Base-by-base conservation (phyloP, 2,888 invertebrate species). In the Sthenelais limicola region DNA sequence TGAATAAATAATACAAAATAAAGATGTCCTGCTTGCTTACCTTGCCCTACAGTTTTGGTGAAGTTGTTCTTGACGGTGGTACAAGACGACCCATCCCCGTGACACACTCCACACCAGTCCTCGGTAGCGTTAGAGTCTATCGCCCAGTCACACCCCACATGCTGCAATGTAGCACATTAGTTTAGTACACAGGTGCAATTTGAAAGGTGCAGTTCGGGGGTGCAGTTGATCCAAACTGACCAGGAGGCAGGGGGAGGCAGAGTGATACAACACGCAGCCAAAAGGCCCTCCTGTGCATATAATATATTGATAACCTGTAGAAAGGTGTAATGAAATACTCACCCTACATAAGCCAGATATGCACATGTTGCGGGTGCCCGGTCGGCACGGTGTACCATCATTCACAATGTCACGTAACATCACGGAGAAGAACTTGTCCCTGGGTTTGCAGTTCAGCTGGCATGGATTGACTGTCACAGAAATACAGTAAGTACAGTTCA, bases 81-180 rank as follows among this genome's bases (percentile, higher is more conserved):
- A 86, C 96, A 96, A 74, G 92, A 92, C 21, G 92, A 92, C 12
- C 94, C 94, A 84, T 93, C 92, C 4, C 96, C 96, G 80, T 93
- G 93, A 84, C 96, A 96, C 68, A 94, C 90, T 5, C 96, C 95
- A 85, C 96, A 96, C 58, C 92, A 91, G 88, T 96, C 96, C 83
- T 94, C 94, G 80, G 92, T 91, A 35, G 92, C 91, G 69, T 91
- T 91, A 0, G 95, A 95, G 83, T 93, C 93, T 62, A 96, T 92
- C 70, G 91, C 89, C 94, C 95, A 95, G 89, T 96, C 95, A 89
- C 96, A 96, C n/a, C 95, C 94, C 69, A 96, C 93, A 89, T 92
- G 92, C 92, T 95, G 90, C 4, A 38, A 83, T 51, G 30, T n/a
- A 4, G 21, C 5, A 56, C n/a, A 12, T 7, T 24, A 49, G 7